phyloP scores from a whole-genome alignment of 2,113 vertebrate species.

The Chrysemys picta region DNA sequence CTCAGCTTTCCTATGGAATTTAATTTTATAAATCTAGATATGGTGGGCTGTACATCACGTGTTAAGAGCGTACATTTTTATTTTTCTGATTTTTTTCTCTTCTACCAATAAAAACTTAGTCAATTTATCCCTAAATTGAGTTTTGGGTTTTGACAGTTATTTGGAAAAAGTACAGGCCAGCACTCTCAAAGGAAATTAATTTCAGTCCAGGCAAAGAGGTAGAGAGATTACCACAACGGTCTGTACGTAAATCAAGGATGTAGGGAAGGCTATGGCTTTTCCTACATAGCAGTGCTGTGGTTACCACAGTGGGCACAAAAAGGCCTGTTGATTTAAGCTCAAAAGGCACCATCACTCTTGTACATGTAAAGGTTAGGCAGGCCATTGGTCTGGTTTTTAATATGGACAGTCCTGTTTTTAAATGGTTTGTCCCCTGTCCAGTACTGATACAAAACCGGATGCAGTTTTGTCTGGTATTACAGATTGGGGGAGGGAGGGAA shows the following conservation, averaged over 20 bases:
- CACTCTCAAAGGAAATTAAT: background rate
- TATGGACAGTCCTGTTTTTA: no score
- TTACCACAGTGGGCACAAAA: background rate
- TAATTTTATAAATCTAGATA: background rate
- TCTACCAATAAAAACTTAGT: background rate
- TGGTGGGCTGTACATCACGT: background rate
- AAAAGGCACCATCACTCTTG: background rate
- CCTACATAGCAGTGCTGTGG: background rate
- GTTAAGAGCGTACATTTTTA: background rate
- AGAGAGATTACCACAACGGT: background rate
- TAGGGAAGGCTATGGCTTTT: background rate
- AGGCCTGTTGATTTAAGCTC: background rate
- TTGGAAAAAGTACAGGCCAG: background rate
- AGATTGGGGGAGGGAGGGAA: no score
- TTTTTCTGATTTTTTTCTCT: background rate
- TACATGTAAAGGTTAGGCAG: background rate
- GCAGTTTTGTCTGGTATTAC: no score
- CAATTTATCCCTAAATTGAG: background rate
- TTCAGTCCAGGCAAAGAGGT: background rate
- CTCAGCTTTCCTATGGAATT: background rate
- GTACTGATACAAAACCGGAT: no score
- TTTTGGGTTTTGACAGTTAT: background rate
- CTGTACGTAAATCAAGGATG: rapidly evolving
- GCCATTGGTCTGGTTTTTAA: no score
- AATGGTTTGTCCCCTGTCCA: no score